These are phyloP conservation scores for Cladorhizidae sp. DNA, from an alignment of 37 sponge, comb jelly and placozoan genomes.

Conservation along the genomic window DNA sequence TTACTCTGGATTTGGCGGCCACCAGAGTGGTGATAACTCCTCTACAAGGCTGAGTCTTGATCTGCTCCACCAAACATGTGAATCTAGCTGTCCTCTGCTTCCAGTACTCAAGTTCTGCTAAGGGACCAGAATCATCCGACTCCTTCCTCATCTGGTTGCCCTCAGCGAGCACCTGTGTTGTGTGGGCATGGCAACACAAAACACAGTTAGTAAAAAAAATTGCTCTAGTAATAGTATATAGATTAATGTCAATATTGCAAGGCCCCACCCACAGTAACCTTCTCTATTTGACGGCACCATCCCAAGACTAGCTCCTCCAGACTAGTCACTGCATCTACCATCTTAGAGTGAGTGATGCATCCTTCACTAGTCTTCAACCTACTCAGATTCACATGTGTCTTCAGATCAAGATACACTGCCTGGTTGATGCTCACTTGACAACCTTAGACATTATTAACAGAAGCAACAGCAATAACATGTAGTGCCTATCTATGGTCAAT, in stretches of 20 bases:
- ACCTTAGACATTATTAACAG: conserved; percentile 39
- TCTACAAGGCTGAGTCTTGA: conserved; percentile 76
- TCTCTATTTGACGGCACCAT: conserved; percentile 94
- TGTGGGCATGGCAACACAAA: too few relatives aligned
- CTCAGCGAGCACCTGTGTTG: conserved; percentile 80
- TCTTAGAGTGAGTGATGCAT: conserved; percentile 52
- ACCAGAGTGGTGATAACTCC: conserved; percentile 83
- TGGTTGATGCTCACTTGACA: conserved; percentile 75
- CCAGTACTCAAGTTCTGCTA: conserved; percentile 97
- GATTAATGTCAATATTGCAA: not conserved
- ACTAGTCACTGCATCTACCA: conserved; percentile 59
- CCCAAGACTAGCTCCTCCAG: conserved; percentile 72
- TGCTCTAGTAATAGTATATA: not conserved
- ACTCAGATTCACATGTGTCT: conserved; percentile 55
- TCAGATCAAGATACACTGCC: conserved; percentile 62
- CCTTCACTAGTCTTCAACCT: conserved; percentile 51
- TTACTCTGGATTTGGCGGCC: conserved; percentile 83
- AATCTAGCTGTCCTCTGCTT: conserved; percentile 90
- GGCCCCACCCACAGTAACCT: too few relatives aligned
- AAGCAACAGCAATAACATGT: not conserved
- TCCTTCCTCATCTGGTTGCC: conserved; percentile 94
- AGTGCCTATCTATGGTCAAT: too few relatives aligned
- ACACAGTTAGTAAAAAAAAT: not conserved
- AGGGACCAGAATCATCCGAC: conserved; percentile 91
- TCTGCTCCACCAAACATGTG: conserved; percentile 89